phyloP scores from a whole-genome alignment of 2,888 invertebrate genomes.

The Xestia ashworthii region DNA sequence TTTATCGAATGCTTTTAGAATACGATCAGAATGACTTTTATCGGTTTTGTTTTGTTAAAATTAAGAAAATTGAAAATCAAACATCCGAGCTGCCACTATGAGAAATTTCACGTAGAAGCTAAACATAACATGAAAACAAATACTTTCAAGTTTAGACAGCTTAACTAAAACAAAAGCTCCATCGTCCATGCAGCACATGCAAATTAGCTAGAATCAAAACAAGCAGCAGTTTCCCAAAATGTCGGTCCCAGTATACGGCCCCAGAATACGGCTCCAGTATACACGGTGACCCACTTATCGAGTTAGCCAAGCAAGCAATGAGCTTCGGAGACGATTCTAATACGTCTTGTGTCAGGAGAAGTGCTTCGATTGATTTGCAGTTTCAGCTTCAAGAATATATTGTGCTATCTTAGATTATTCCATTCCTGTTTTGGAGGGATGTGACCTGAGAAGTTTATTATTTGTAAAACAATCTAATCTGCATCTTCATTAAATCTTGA shows the following conservation, averaged over 20 bases:
- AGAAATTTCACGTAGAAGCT: too few relatives aligned
- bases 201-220: constrained; percentile 25
- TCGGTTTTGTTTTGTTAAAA: too few relatives aligned
- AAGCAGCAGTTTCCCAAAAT: constrained; percentile 27
- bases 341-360: constrained; percentile 54
- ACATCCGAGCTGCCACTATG: too few relatives aligned
- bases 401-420: constrained; percentile 17
- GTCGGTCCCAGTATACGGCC: neutral
- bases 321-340: constrained; percentile 47
- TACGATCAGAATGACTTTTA: too few relatives aligned
- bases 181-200: constrained; percentile 30
- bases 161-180: constrained; percentile 24
- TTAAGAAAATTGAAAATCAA: too few relatives aligned
- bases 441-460: neutral
- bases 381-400: constrained; percentile 25
- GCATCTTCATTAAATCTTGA: too few relatives aligned
- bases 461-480: neutral
- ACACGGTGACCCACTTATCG: constrained; percentile 51
- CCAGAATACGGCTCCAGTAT: constrained; percentile 8
- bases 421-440: constrained; percentile 5
- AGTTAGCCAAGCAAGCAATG: constrained; percentile 46
- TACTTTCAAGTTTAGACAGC: constrained; percentile 2
- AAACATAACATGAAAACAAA: constrained; percentile 2
- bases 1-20: too few relatives aligned
- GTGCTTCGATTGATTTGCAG: constrained; percentile 49